Conservation (phyloP, 2,113 vertebrate species). For the Pachyramphus minor region DNA sequence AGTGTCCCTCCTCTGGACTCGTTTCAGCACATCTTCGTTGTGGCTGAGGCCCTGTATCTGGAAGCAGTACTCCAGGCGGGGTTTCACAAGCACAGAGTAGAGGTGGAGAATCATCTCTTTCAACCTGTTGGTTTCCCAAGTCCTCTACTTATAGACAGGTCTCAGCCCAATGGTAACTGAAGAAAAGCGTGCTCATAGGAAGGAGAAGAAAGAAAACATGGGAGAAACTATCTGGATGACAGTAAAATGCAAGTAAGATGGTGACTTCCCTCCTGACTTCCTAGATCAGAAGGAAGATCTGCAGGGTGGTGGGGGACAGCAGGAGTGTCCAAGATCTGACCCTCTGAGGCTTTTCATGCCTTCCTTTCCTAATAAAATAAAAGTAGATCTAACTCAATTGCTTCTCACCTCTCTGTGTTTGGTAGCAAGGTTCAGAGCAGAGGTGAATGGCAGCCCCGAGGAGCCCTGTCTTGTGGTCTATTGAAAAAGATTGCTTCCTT, state of each 20-base stretch:
- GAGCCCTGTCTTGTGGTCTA: not conserved
- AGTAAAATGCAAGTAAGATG: not conserved
- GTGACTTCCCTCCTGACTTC: not conserved
- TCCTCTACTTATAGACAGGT: not conserved
- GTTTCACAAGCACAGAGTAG: not conserved
- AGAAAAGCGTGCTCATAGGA: not conserved
- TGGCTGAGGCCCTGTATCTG: not conserved
- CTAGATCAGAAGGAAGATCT: not conserved
- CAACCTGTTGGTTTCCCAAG: rapidly evolving
- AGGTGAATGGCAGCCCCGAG: rapidly evolving
- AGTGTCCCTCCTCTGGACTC: too few species aligned
- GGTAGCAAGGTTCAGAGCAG: not conserved
- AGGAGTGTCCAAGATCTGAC: not conserved
- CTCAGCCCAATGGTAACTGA: not conserved
- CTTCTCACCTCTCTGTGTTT: not conserved
- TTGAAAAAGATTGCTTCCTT: not conserved
- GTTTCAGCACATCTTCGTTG: not conserved
- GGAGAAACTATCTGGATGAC: not conserved
- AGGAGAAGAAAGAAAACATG: not conserved
- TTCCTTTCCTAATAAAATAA: not conserved
- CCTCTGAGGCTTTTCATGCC: not conserved
- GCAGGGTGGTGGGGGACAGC: rapidly evolving
- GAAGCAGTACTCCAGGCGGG: not conserved
- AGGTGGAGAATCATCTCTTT: not conserved
- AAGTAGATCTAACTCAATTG: not conserved